Conservation (phyloP, 2,888 invertebrate species). For the Andrena fulva region DNA sequence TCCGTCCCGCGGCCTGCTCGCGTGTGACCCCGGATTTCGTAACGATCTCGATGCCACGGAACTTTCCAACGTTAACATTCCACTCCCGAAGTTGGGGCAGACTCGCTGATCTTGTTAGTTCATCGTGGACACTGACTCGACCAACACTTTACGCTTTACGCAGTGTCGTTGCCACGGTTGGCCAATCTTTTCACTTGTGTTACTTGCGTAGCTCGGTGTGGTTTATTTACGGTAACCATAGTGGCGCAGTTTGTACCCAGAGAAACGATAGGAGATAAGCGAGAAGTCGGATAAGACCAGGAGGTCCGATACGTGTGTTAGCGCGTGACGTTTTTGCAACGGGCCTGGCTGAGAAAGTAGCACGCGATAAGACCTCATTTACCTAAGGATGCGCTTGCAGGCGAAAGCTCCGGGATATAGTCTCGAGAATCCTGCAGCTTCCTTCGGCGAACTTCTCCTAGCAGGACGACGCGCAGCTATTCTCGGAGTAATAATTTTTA, state of each 20-base stretch:
- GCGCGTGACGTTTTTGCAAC: slow-evolving; percentile 44
- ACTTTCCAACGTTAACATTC: slow-evolving; percentile 26
- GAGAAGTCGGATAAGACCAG: slow-evolving; percentile 20
- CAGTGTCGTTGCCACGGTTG: background rate
- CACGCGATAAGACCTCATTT: slow-evolving; percentile 61
- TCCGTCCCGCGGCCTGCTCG: slow-evolving; percentile 28
- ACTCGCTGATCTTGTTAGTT: background rate
- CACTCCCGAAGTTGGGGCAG: background rate
- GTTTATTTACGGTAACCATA: slow-evolving; percentile 6
- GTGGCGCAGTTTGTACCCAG: slow-evolving; percentile 9
- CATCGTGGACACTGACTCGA: background rate
- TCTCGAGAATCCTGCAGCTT: slow-evolving; percentile 31
- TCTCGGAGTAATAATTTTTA: slow-evolving; percentile 48
- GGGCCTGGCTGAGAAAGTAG: background rate
- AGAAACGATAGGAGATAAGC: slow-evolving; percentile 13
- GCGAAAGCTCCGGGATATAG: slow-evolving; percentile 26
- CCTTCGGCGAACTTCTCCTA: slow-evolving; percentile 11
- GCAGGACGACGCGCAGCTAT: slow-evolving; percentile 11
- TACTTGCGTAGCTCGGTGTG: too few relatives aligned
- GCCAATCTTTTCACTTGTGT: background rate
- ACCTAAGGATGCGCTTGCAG: slow-evolving; percentile 43
- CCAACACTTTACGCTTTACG: slow-evolving; percentile 4
- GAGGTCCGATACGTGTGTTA: slow-evolving; percentile 13
- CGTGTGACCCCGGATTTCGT: slow-evolving; percentile 59
- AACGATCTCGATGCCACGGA: slow-evolving; percentile 34